Percentiles rank a stretch among this genome's conserved stretches.
These are phyloP conservation scores for Drosophila baimaii DNA, from an alignment of 1,140 invertebrate species.

Conservation along the genomic window DNA sequence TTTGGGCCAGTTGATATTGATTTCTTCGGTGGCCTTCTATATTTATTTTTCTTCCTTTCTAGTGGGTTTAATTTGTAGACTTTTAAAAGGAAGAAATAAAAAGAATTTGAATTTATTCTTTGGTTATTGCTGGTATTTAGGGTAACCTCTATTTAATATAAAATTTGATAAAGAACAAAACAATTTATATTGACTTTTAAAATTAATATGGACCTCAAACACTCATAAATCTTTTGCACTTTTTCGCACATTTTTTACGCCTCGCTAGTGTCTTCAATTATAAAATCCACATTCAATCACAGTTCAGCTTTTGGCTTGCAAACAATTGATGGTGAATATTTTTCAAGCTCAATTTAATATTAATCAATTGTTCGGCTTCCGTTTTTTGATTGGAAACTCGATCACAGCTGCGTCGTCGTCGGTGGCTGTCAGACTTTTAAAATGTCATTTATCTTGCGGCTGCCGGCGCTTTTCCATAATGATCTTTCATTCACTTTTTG, in stretches of 20 bases:
- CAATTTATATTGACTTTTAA: not conserved
- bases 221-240: not conserved
- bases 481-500: slow-evolving; percentile 54
- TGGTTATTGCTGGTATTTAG: too few relatives aligned
- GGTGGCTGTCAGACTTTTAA: slow-evolving; percentile 55
- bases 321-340: slow-evolving; percentile 31
- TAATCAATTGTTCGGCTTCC: slow-evolving; percentile 35
- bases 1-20: too few relatives aligned
- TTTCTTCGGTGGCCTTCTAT: too few relatives aligned
- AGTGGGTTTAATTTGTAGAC: too few relatives aligned
- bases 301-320: slow-evolving; percentile 7
- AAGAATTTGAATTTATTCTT: too few relatives aligned
- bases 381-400: slow-evolving; percentile 37
- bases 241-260: not conserved
- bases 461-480: slow-evolving; percentile 56
- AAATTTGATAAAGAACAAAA: not conserved
- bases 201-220: not conserved
- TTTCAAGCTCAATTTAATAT: slow-evolving; percentile 35
- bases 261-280: slow-evolving; percentile 1
- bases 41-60: too few relatives aligned
- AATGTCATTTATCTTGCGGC: slow-evolving; percentile 71
- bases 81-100: too few relatives aligned
- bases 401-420: slow-evolving; percentile 27
- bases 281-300: slow-evolving; percentile 22
- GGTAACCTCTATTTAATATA: not conserved